Evolutionary conservation across 2,113 vertebrate genomes (phyloP), one percentile per base, ranked within the genome.

Genomic region (Ictalurus punctatus): DNA sequence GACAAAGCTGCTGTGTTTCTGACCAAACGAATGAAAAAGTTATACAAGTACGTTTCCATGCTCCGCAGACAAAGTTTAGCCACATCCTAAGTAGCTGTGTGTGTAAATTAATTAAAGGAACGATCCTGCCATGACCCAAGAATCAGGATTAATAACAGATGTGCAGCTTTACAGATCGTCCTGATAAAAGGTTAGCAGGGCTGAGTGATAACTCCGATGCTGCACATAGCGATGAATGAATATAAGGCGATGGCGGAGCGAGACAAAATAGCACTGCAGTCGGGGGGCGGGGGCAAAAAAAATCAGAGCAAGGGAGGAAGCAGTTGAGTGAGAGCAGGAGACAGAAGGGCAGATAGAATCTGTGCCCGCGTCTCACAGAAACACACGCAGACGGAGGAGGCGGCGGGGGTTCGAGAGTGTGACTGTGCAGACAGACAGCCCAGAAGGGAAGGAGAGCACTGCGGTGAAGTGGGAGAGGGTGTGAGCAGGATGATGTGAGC

Each of bases 381-480:
- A 93, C 92, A 95, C 93, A 95, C 94, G 95, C 94, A 94, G 95
- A 94, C 91, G 90, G 93, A 91, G 93, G 91, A 93, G 91, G 92
- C 85, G 27, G 90, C 48, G 48, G 84, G 92, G 92, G 92, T 86
- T 89, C 1, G 87, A 10, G 83, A 85, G 87, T 84, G 93, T 63
- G 86, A 71, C 90, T 91, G 89, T 61, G 90, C 92, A 94, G 91
- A 93, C 90, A 95, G 92, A 94, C 91, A 93, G 91, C 91, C 92
- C 91, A 93, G 90, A 91, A 94, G 92, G 92, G 90, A 91, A 94
- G 92, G 92, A 95, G 93, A 93, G 91, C 91, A 93, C 93, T 91
- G 95, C 94, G 93, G 93, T 92, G 92, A 89, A 87, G 85, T 30
- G 83, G 52, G 86, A 89, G 83, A 83, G 82, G 86, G 86, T 86